A percentile compares a stretch with the other conserved stretches of the same genome.
These are phyloP conservation scores for Conus ventricosus DNA, from an alignment of 1,140 invertebrate species.

Conservation along the genomic window DNA sequence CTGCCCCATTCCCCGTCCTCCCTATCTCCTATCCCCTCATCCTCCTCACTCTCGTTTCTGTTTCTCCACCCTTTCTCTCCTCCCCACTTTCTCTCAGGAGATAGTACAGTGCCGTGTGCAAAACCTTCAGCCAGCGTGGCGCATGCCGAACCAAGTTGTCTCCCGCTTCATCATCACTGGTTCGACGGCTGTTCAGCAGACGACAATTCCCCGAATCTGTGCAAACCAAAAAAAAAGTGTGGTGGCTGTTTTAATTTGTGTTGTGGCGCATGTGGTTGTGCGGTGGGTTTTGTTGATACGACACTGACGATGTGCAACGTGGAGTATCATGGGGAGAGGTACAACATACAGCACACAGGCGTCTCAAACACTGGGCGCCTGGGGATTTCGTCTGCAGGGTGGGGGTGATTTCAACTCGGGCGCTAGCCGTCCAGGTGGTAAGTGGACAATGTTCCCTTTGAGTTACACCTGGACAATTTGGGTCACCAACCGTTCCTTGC, in stretches of 20 bases:
- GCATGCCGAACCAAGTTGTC: background rate
- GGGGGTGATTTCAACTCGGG: conserved; percentile 93
- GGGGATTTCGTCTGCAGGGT: conserved; percentile 96
- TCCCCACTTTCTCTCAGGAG: background rate
- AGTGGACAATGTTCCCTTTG: conserved; percentile 66
- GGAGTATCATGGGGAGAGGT: conserved; percentile 81
- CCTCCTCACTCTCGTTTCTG: no score
- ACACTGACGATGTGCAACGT: conserved; percentile 55
- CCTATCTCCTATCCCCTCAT: no score
- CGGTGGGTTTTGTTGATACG: background rate
- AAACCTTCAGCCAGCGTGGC: background rate
- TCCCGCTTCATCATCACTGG: background rate
- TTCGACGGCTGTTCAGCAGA: conserved; percentile 7
- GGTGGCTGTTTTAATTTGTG: background rate
- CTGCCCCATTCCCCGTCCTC: no score
- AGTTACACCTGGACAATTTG: no score
- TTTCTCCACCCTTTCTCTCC: no score
- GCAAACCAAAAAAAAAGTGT: background rate
- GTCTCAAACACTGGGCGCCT: conserved; percentile 87
- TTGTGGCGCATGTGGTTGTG: background rate
- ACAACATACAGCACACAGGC: conserved; percentile 89
- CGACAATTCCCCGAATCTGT: conserved; percentile 18
- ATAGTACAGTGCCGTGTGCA: background rate
- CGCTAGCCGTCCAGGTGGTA: conserved; percentile 94
- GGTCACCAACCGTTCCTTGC: no score